A percentile compares a stretch with the other conserved stretches of the same genome.
Evolutionary conservation across 37 sponge, comb jelly and placozoan species (phyloP).

Genomic region (Crambe crambe): DNA sequence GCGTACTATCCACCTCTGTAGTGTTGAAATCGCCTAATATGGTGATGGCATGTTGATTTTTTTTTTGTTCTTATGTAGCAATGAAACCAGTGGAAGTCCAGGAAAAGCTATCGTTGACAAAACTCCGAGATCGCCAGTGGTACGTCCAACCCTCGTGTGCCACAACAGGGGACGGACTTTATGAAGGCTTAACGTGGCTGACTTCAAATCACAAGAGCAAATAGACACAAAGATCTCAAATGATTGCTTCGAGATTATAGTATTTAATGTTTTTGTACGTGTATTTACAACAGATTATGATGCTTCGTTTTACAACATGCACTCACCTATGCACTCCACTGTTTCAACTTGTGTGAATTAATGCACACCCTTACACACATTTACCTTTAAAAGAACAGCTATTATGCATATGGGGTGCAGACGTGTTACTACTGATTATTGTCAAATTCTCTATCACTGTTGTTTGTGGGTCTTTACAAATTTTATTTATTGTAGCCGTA

Average conservation of each 20-base stretch:
- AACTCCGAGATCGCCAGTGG: constrained; percentile 93
- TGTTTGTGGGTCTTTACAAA: no score
- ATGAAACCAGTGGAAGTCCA: constrained; percentile 96
- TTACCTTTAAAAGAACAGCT: no score
- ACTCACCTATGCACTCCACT: not conserved
- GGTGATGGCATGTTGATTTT: no score
- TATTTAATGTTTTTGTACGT: constrained; percentile 9
- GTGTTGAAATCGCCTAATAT: no score
- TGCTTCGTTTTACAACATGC: not conserved
- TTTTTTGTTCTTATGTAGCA: no score
- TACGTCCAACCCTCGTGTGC: constrained; percentile 99
- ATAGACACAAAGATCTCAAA: constrained; percentile 2
- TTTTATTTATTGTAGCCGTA: no score
- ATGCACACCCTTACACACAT: constrained; percentile 12
- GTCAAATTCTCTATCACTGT: no score
- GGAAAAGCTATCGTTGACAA: constrained; percentile 87
- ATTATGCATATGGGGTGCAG: no score
- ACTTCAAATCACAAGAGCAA: constrained; percentile 89
- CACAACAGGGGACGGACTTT: constrained; percentile 91
- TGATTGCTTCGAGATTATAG: not conserved
- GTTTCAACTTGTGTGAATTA: not conserved
- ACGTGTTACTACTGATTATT: no score
- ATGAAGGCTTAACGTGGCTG: constrained; percentile 97
- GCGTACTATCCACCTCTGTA: no score
- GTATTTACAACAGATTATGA: not conserved